Percentiles rank a stretch among this genome's conserved stretches.
Conservation (phyloP, 2,797 vertebrate genomes). For the Austrolebias charrua region DNA sequence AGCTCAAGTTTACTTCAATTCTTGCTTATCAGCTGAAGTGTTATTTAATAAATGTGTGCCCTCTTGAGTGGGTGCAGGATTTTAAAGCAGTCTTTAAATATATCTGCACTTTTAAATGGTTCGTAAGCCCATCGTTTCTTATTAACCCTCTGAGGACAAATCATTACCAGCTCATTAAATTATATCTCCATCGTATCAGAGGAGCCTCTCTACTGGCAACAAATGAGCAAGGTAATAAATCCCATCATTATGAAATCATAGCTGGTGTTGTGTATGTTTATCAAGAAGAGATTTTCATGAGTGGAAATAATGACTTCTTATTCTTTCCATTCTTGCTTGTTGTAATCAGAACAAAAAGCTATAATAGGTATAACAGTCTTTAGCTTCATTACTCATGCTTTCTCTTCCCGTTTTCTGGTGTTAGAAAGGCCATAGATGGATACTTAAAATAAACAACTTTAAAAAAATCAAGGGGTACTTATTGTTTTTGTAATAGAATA, state of each 20-base stretch:
- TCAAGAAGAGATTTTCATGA: constrained; percentile 54
- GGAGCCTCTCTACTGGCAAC: constrained; percentile 46
- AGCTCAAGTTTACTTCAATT: constrained; percentile 50
- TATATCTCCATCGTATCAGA: constrained; percentile 70
- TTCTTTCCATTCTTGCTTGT: constrained; percentile 32
- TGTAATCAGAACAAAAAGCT: constrained; percentile 41
- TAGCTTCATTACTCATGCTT: constrained; percentile 17
- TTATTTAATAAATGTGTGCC: constrained; percentile 68
- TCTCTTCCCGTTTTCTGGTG: constrained; percentile 2
- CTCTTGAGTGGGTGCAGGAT: constrained; percentile 54
- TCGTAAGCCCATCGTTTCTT: constrained; percentile 61
- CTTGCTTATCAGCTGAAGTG: constrained; percentile 61
- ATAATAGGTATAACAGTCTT: constrained; percentile 21
- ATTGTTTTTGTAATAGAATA: too few species aligned
- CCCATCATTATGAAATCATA: constrained; percentile 58
- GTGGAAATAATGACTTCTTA: constrained; percentile 32
- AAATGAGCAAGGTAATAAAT: constrained; percentile 69
- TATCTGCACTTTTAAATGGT: constrained; percentile 62
- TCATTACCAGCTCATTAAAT: constrained; percentile 79
- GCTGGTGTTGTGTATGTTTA: constrained; percentile 43
- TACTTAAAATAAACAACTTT: constrained; percentile 29
- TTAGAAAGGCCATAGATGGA: background rate
- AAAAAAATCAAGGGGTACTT: constrained; percentile 38
- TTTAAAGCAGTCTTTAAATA: constrained; percentile 72
- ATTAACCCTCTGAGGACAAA: constrained; percentile 74